Percentiles rank a stretch among this genome's conserved stretches.
phyloP scores from a whole-genome alignment of 1,140 invertebrate genomes.

The Sitodiplosis mosellana region DNA sequence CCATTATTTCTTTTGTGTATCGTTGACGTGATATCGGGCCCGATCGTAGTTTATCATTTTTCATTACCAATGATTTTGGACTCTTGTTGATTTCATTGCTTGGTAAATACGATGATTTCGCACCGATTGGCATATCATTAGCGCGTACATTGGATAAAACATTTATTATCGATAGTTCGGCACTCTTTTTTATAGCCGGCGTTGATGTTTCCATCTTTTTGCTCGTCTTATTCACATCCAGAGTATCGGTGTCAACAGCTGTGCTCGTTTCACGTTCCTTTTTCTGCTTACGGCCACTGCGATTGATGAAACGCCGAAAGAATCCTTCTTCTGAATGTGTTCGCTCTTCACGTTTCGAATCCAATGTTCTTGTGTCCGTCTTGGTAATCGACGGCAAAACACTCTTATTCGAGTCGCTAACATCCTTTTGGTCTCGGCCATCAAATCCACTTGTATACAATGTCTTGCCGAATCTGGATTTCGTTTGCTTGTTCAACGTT shows the following conservation, averaged over 20 bases:
- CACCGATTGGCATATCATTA: no score
- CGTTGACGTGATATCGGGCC: constrained; percentile 30
- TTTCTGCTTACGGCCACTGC: constrained; percentile 32
- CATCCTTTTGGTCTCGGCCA: no score
- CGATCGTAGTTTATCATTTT: constrained; percentile 20
- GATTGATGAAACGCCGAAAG: constrained; percentile 40
- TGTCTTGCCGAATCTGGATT: no score
- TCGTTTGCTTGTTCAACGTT: no score
- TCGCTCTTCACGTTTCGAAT: no score
- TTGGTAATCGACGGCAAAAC: no score
- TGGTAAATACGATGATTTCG: no score
- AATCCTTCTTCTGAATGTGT: constrained; percentile 32
- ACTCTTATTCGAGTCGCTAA: no score
- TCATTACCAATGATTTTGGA: constrained; percentile 11
- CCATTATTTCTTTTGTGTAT: constrained; percentile 31
- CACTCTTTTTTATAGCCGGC: constrained; percentile 4
- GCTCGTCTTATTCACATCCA: constrained; percentile 24
- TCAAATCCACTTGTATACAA: no score
- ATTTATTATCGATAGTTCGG: no score
- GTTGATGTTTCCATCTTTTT: constrained; percentile 19
- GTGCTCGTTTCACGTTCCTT: background rate
- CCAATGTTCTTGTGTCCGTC: no score
- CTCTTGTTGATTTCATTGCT: constrained; percentile 2
- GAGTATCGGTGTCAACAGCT: constrained; percentile 34
- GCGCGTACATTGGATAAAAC: no score